Evolutionary conservation across 1,140 invertebrate species (phyloP).

Genomic region (Pseudomyrmex gracilis): DNA sequence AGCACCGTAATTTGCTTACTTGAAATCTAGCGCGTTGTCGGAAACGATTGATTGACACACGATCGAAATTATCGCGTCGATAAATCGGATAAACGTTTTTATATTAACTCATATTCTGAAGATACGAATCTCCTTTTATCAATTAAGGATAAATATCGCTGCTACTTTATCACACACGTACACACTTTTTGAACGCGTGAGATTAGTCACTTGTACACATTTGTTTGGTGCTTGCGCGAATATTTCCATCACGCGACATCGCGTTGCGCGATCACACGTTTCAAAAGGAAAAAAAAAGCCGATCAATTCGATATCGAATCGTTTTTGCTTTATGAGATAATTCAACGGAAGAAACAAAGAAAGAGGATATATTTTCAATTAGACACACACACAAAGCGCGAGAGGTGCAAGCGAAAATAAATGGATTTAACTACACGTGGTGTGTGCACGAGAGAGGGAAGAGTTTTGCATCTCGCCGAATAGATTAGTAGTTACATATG

Average conservation of each 20-base stretch:
- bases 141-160: neutral
- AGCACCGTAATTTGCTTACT: slow-evolving; percentile 59
- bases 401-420: neutral
- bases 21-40: neutral
- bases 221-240: neutral
- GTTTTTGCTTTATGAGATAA: slow-evolving; percentile 4
- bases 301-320: neutral
- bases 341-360: neutral
- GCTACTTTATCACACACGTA: neutral
- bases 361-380: neutral
- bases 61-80: slow-evolving; percentile 1
- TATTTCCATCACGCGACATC: neutral
- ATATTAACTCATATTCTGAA: neutral
- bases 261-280: neutral
- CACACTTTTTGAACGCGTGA: neutral
- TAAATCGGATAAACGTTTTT: neutral
- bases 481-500: slow-evolving; percentile 53
- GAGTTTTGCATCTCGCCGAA: slow-evolving; percentile 15
- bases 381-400: too few species aligned
- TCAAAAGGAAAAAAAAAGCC: too few species aligned
- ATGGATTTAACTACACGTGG: too few species aligned
- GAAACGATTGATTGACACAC: neutral
- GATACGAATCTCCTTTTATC: neutral
- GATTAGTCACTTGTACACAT: neutral
- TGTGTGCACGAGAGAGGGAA: neutral